Evolutionary conservation across 2,113 vertebrate genomes (phyloP).

Genomic region (Vidua macroura): DNA sequence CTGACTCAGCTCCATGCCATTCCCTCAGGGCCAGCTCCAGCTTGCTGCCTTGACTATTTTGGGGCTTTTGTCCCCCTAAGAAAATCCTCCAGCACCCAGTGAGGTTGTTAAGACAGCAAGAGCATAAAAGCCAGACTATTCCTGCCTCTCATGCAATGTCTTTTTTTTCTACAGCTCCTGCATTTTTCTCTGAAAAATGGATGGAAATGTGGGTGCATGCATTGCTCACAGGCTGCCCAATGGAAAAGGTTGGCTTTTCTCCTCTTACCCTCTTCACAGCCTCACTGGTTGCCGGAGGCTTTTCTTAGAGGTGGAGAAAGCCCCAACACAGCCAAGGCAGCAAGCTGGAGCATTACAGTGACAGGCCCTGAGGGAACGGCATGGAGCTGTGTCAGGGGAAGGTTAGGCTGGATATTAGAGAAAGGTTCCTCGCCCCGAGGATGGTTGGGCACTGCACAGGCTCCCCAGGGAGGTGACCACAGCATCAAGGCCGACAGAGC

Average conservation of each 20-base stretch:
- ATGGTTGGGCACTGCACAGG: fast-evolving
- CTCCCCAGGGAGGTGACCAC: not conserved
- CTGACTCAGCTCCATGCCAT: no score
- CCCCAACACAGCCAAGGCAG: not conserved
- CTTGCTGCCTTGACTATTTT: not conserved
- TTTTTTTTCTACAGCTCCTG: not conserved
- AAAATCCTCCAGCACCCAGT: fast-evolving
- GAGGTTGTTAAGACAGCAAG: not conserved
- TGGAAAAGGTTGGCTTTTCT: not conserved
- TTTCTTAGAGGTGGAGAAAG: not conserved
- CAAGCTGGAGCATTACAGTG: not conserved
- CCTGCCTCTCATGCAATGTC: not conserved
- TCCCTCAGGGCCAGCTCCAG: not conserved
- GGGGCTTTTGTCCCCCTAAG: fast-evolving
- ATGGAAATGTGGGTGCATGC: not conserved
- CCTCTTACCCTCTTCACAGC: not conserved
- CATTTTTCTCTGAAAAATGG: not conserved
- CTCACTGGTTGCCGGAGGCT: not conserved
- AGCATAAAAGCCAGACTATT: not conserved
- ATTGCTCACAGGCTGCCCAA: not conserved
- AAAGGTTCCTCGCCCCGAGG: not conserved
- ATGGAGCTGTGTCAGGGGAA: not conserved
- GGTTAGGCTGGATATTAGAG: not conserved
- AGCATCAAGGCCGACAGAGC: not conserved
- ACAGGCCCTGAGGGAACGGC: not conserved